A percentile compares a stretch with the other conserved stretches of the same genome.
phyloP scores from a whole-genome alignment of 2,888 invertebrate genomes.

The Ornithoptera alexandrae region DNA sequence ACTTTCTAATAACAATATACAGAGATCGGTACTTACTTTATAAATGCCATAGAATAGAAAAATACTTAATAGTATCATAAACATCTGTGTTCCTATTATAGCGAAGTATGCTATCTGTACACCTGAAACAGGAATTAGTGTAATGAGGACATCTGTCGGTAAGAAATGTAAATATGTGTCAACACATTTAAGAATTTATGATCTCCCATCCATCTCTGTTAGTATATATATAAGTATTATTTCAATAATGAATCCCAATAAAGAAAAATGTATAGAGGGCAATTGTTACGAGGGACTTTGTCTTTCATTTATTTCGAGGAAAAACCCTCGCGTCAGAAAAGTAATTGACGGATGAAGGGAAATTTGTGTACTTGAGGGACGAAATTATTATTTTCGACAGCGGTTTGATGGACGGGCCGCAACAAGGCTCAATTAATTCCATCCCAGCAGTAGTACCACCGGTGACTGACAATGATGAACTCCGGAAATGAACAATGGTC shows the following conservation, averaged over 20 bases:
- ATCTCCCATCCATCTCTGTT: too few species aligned
- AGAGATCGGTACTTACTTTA: constrained; percentile 80
- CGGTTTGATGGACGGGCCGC: constrained; percentile 20
- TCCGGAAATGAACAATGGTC: background rate
- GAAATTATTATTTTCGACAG: constrained; percentile 24
- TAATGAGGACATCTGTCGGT: background rate
- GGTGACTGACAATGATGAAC: constrained; percentile 5
- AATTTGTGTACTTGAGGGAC: constrained; percentile 16
- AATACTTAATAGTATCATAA: constrained; percentile 86
- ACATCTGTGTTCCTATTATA: constrained; percentile 89
- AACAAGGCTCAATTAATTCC: constrained; percentile 25
- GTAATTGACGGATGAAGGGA: background rate
- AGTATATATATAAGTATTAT: background rate
- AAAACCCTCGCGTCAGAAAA: background rate
- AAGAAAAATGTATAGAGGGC: background rate
- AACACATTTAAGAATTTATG: too few species aligned
- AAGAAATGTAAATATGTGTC: too few species aligned
- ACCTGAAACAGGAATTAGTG: constrained; percentile 81
- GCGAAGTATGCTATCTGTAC: constrained; percentile 90
- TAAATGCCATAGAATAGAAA: constrained; percentile 86
- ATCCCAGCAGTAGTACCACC: constrained; percentile 10
- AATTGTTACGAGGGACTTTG: background rate
- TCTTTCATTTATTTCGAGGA: constrained; percentile 7
- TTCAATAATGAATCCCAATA: background rate
- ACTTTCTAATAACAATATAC: background rate